Base-by-base conservation (phyloP, 2,888 invertebrate genomes). In the Acanthopleura granulata region DNA sequence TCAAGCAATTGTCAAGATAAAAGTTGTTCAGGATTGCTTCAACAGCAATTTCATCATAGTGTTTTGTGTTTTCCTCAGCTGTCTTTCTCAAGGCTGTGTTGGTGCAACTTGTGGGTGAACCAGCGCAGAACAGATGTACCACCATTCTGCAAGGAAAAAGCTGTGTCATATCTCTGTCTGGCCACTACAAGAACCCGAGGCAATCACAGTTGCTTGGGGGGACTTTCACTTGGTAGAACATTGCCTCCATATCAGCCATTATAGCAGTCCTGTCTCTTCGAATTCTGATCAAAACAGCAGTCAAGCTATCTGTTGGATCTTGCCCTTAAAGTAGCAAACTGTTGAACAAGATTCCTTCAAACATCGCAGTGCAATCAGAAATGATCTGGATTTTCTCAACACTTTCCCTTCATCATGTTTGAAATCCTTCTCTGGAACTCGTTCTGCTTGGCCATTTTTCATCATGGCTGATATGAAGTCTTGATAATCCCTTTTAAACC, bases 331-430 rank as follows among this genome's bases (percentile, higher is more conserved):
- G 62, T 1, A 80, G 73, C 62, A 77, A 30, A 29, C 72, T 76
- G 27, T 80, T 81, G 22, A 81, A 66, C 62, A 79, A 81, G 0
- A 73, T 72, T 1, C 76, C 78, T 4, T 78, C 62, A 62, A 73
- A 77, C 25, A 74, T 75, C 18, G 80, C 81, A 15, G 80, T 74
- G 72, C 80, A 80, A 69, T 81, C 77, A 75, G 78, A 79, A 12
- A 78, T 77, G 4, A 79, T 74, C 1, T 75, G 69, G 0, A 76
- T 74, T 62, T 78, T 78, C 69, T 75, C 79, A 77, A 80, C 15
- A 72, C 40, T 22, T 57, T 57, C 22, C 57, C 57, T 9, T 57
- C 57, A 12, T 57, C 22, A 22, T 1, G 57, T 4, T 12, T 22
- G n/a, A 57, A 12, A n/a, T 57, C 57, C n/a, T 22, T 57, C 22